These are phyloP conservation scores for Menidia menidia DNA, from an alignment of 2,797 vertebrate genomes.

Conservation along the genomic window DNA sequence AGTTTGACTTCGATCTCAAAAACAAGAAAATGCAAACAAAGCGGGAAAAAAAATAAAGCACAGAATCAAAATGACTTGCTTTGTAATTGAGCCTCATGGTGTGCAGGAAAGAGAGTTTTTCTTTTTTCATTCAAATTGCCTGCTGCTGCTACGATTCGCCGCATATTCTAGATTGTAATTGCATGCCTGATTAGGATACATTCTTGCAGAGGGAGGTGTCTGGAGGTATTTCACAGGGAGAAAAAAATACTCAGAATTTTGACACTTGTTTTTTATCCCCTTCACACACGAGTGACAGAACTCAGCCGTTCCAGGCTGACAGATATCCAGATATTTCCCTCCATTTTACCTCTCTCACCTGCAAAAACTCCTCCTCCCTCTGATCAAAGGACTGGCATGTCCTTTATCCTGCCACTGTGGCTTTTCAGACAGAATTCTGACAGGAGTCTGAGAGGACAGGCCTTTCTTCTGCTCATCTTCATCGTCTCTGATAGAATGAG, in stretches of 20 bases:
- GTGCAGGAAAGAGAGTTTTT: constrained; percentile 46
- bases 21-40: background rate
- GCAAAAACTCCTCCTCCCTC: constrained; percentile 62
- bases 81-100: constrained; percentile 59
- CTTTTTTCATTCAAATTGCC: constrained; percentile 58
- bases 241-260: constrained; percentile 56
- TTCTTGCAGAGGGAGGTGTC: constrained; percentile 39
- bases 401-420: constrained; percentile 69
- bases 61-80: constrained; percentile 48
- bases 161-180: constrained; percentile 69
- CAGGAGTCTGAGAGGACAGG: constrained; percentile 54
- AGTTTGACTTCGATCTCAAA: constrained; percentile 29
- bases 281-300: constrained; percentile 44
- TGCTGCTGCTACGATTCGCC: constrained; percentile 59
- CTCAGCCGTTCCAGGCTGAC: constrained; percentile 57
- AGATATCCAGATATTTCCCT: constrained; percentile 69
- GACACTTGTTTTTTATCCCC: constrained; percentile 10
- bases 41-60: constrained; percentile 14
- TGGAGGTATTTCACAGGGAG: constrained; percentile 31
- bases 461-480: constrained; percentile 62
- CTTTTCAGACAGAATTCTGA: constrained; percentile 69
- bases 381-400: constrained; percentile 74
- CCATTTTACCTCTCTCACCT: constrained; percentile 68
- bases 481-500: constrained; percentile 40
- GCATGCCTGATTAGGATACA: constrained; percentile 68